Conservation (phyloP, 2,888 invertebrate genomes). For the Lepidochitona cinerea region DNA sequence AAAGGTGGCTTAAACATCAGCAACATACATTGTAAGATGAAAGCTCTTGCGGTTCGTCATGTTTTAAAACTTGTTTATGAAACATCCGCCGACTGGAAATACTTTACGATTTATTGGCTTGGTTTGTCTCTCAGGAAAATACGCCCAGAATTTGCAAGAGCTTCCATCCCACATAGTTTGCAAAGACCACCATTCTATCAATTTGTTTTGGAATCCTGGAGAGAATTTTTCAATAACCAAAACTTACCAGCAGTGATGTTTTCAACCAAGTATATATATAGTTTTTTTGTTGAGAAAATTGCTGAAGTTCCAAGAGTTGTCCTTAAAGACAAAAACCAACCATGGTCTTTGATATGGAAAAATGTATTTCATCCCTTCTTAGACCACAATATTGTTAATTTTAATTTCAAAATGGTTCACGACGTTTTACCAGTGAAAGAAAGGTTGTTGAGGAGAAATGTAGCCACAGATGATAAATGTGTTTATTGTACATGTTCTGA, state of each 20-base stretch:
- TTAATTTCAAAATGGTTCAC: neutral
- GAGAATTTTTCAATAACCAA: neutral
- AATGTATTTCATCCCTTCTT: neutral
- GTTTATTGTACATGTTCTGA: neutral
- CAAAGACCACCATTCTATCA: neutral
- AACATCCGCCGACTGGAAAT: neutral
- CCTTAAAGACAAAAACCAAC: too few species aligned
- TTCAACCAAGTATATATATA: neutral
- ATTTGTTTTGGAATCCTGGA: neutral
- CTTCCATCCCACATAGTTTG: neutral
- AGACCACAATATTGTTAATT: neutral
- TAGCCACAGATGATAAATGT: neutral
- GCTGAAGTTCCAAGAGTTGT: neutral
- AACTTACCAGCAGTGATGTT: neutral
- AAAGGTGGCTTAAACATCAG: neutral
- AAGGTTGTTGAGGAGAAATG: neutral
- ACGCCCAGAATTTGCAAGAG: neutral
- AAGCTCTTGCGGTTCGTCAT: neutral
- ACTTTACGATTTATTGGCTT: slow-evolving; percentile 5
- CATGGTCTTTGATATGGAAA: neutral
- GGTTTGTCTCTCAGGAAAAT: neutral
- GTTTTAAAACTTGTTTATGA: slow-evolving; percentile 5
- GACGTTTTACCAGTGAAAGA: neutral
- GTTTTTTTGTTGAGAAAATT: neutral
- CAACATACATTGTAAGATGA: neutral